Percentiles rank a stretch among this genome's conserved stretches.
These are phyloP conservation scores for Tadarida brasiliensis DNA, from an alignment of 2,797 vertebrate genomes.

Conservation along the genomic window DNA sequence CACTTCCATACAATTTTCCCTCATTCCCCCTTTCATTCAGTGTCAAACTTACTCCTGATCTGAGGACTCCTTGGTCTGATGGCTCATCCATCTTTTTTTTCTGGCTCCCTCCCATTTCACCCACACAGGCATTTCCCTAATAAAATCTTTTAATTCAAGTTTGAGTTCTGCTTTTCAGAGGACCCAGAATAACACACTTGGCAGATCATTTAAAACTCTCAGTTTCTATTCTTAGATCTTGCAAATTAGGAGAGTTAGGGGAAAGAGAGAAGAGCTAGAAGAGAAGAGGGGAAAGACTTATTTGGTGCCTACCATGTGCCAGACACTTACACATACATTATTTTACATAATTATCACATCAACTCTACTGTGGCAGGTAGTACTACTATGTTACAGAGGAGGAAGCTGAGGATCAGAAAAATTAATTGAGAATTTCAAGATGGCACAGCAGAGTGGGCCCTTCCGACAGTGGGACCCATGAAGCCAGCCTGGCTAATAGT, in stretches of 20 bases:
- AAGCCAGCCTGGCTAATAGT: neutral
- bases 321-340: neutral
- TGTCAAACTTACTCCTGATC: neutral
- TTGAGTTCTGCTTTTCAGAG: conserved; percentile 17
- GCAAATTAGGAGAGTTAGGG: neutral
- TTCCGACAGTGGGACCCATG: neutral
- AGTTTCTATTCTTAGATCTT: conserved; percentile 25
- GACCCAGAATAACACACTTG: neutral
- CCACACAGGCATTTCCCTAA: neutral
- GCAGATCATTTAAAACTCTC: neutral
- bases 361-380: neutral
- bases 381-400: neutral
- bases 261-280: neutral
- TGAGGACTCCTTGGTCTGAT: neutral
- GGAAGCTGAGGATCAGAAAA: neutral
- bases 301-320: neutral
- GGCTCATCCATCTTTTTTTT: neutral
- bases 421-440: conserved; percentile 2
- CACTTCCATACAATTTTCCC: neutral
- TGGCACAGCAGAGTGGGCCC: neutral
- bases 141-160: neutral
- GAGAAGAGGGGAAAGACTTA: neutral
- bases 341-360: neutral
- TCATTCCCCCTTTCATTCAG: neutral
- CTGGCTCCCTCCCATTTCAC: neutral